Evolutionary conservation across 2,888 invertebrate genomes (phyloP), one percentile per base, ranked within the genome.

Genomic region (Tachina fera): DNA sequence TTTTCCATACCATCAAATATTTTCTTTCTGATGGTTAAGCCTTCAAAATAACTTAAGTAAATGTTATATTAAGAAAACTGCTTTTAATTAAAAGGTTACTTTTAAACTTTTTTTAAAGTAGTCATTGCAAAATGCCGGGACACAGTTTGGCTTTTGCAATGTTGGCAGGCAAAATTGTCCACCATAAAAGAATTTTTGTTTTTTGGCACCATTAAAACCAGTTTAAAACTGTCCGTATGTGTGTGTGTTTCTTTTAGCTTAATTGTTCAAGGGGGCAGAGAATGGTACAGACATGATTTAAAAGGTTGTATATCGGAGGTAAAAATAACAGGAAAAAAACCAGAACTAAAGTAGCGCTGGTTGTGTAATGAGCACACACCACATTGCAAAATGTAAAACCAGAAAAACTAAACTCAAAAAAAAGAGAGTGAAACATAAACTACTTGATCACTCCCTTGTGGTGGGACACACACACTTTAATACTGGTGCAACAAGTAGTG

Each of bases 261-360:
- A 63, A 53, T 53, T 78, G 53, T 53, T 31, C 31, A 61, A 8
- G 19, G 6, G n/a, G 9, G 58, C 43, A 58, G 47, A 16, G 49
- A 56, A 56, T 14, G 22, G 14, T 45, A 53, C 68, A 81, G 6
- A 31, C 60, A 68, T 68, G 45, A 47, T 56, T 70, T 56, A 63
- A 61, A 58, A 76, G 68, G 75, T 76, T 76, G 63, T 14, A 70
- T 56, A 83, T 58, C 58, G 71, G 76, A 83, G 82, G 65, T 60
- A 47, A 67, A 31, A 53, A 16, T 43, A 63, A 65, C 49, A 56
- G 6, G 9, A n/a, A 63, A 31, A 45, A 71, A 1, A 19, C 19
- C 72, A 31, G 14, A 49, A 74, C 16, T 47, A 9, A n/a, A 31
- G 11, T 53, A 31, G 22, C 47, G 16, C 22, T 74, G 41, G 49